These are phyloP conservation scores for Melipona quadrifasciata DNA, from an alignment of 1,140 invertebrate species.

Conservation along the genomic window DNA sequence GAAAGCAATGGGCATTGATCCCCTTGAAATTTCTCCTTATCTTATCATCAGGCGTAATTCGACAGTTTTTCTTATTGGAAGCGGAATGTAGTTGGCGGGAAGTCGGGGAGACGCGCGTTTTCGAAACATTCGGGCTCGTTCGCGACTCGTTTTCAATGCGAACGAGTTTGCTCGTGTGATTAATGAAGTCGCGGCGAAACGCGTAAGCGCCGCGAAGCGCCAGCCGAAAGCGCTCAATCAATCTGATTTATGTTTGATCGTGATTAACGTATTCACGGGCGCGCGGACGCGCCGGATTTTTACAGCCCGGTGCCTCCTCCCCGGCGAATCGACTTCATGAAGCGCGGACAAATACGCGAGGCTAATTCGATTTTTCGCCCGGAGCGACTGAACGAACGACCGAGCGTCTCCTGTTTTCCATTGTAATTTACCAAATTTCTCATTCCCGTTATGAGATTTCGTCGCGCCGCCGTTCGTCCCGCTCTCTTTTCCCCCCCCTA, in stretches of 20 bases:
- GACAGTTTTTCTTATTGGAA: neutral
- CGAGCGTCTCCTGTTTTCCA: neutral
- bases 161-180: conserved; percentile 37
- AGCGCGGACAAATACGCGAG: conserved; percentile 1
- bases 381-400: neutral
- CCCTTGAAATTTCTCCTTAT: neutral
- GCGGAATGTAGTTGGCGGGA: too few relatives aligned
- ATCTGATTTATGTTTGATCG: conserved; percentile 31
- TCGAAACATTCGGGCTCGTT: conserved; percentile 20
- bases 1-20: neutral
- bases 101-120: neutral
- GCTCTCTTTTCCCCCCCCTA: neutral
- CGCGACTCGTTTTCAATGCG: conserved; percentile 5
- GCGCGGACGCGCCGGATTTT: conserved; percentile 3
- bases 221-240: conserved; percentile 31
- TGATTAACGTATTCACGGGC: conserved; percentile 40
- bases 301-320: neutral
- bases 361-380: conserved; percentile 27
- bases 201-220: conserved; percentile 13
- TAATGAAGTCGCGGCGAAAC: conserved; percentile 29
- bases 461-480: neutral
- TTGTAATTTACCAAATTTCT: conserved; percentile 3
- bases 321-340: conserved; percentile 10
- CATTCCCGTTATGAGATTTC: neutral
- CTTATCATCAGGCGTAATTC: neutral